phyloP scores from a whole-genome alignment of 53 echinoderm and acorn worm genomes.

The Echinometra lucunter region DNA sequence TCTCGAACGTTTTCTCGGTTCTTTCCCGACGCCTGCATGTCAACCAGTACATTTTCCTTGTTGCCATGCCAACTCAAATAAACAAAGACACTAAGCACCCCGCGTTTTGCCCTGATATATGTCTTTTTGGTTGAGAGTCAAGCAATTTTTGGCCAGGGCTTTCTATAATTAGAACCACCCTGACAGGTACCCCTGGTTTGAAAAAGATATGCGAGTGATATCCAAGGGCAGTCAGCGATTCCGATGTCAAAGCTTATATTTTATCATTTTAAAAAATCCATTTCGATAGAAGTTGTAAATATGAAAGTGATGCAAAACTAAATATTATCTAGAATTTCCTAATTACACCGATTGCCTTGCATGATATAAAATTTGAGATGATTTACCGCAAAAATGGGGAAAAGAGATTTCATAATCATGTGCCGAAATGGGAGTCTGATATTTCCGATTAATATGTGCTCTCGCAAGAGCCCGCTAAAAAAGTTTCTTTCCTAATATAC shows the following conservation, averaged over 20 bases:
- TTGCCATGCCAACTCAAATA: constrained; percentile 24
- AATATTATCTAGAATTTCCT: not conserved
- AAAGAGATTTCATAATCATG: not conserved
- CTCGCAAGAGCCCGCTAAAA: too few relatives aligned
- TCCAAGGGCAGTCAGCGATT: not conserved
- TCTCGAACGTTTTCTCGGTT: constrained; percentile 35
- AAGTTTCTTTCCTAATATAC: not conserved
- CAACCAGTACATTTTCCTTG: constrained; percentile 32
- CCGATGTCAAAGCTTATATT: not conserved
- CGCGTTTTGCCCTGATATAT: not conserved
- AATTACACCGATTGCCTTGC: not conserved
- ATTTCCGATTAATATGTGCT: not conserved
- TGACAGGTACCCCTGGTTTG: not conserved
- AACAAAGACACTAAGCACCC: not conserved
- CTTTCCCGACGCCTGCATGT: constrained; percentile 53
- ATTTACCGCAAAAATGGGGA: not conserved
- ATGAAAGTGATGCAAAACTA: not conserved
- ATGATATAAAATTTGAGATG: not conserved
- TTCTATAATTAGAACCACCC: not conserved
- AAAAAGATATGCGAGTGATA: not conserved
- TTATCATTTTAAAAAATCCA: not conserved
- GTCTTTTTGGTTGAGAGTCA: not conserved
- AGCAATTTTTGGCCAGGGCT: not conserved
- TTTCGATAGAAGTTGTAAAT: not conserved
- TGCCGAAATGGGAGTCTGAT: not conserved